A percentile compares a stretch with the other conserved stretches of the same genome.
These are phyloP conservation scores for Ahaetulla prasina DNA, from an alignment of 2,113 vertebrate genomes.

Conservation along the genomic window DNA sequence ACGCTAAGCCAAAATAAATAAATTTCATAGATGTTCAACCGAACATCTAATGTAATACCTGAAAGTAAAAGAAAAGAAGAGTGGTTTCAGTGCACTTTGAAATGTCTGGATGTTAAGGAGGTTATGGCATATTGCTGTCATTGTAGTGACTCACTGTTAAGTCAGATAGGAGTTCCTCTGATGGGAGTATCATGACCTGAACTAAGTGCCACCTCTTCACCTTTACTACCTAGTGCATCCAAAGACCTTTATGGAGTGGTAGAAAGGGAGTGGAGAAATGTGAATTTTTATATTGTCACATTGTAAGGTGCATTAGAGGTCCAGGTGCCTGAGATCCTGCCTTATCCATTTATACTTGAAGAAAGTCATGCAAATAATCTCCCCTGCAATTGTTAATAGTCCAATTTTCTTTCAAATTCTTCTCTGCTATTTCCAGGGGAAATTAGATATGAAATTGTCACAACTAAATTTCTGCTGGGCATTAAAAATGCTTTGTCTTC, in stretches of 20 bases:
- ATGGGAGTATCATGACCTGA: slow-evolving; percentile 66
- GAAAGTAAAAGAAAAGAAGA: slow-evolving; percentile 2
- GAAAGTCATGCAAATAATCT: slow-evolving; percentile 33
- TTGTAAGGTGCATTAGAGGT: slow-evolving; percentile 51
- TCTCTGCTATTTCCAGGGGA: neutral
- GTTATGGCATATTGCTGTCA: slow-evolving; percentile 61
- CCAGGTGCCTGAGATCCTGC: slow-evolving; percentile 55
- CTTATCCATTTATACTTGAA: slow-evolving; percentile 56
- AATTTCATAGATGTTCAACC: neutral
- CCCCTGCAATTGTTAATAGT: slow-evolving; percentile 56
- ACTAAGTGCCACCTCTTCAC: slow-evolving; percentile 60
- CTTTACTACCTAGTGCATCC: slow-evolving; percentile 5
- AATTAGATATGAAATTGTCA: neutral
- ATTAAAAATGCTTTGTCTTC: neutral
- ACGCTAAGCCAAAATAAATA: neutral
- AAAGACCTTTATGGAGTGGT: slow-evolving; percentile 40
- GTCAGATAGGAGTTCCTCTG: slow-evolving; percentile 61
- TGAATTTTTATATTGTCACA: slow-evolving; percentile 63
- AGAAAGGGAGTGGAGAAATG: slow-evolving; percentile 47
- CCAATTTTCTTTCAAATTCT: slow-evolving; percentile 13
- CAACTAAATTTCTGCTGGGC: neutral
- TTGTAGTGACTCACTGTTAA: slow-evolving; percentile 53
- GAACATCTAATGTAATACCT: too few species aligned
- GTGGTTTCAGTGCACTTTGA: slow-evolving; percentile 48
- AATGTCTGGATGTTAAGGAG: slow-evolving; percentile 42